Conservation (phyloP, 2,797 vertebrate species). For the Enteromius trimaculatus region DNA sequence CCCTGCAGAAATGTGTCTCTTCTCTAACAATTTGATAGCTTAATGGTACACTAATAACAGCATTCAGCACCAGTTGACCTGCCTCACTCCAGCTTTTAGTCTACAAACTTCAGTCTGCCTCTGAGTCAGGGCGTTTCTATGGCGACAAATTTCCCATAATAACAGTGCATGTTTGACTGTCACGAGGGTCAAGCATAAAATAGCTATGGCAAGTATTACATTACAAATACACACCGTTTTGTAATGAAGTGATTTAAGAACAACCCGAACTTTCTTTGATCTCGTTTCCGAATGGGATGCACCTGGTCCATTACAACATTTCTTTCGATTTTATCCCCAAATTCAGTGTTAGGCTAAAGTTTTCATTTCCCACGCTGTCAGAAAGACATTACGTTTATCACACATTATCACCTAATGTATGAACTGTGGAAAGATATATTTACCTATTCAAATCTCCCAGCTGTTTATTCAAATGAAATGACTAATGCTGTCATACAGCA, state of each 20-base stretch:
- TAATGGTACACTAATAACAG: conserved; percentile 50
- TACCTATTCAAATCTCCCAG: conserved; percentile 37
- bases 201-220: conserved; percentile 21
- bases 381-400: conserved; percentile 11
- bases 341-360: background rate
- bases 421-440: conserved; percentile 28
- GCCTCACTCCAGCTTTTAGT: conserved; percentile 52
- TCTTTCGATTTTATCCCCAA: background rate
- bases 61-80: conserved; percentile 42
- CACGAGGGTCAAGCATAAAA: conserved; percentile 51
- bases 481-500: conserved; percentile 23
- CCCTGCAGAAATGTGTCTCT: background rate
- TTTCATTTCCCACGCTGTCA: background rate
- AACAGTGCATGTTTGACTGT: conserved; percentile 56
- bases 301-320: background rate
- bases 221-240: conserved; percentile 34
- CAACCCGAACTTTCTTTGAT: conserved; percentile 16
- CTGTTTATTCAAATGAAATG: conserved; percentile 51
- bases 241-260: conserved; percentile 5
- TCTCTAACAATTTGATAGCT: conserved; percentile 11
- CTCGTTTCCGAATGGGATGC: background rate
- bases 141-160: conserved; percentile 64
- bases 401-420: conserved; percentile 6
- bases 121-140: conserved; percentile 68
- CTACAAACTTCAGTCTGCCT: conserved; percentile 55